phyloP scores from a whole-genome alignment of 2,888 invertebrate species.

The Ectemnius cavifrons region DNA sequence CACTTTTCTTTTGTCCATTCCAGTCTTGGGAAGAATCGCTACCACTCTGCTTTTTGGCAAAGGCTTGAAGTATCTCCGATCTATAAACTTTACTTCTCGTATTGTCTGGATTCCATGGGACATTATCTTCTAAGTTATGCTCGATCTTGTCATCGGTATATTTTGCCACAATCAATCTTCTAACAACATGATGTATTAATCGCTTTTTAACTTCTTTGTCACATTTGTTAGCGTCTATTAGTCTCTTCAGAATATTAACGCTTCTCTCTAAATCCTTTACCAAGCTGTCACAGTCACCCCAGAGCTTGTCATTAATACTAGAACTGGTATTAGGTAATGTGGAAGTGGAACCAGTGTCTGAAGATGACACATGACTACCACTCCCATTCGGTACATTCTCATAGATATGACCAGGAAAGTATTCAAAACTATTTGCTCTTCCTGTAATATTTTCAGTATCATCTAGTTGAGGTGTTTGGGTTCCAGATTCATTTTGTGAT shows the following conservation, averaged over 20 bases:
- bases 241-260: conserved; percentile 81
- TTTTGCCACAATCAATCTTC: conserved; percentile 81
- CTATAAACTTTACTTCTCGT: conserved; percentile 73
- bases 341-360: conserved; percentile 73
- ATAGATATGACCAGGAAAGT: conserved; percentile 80
- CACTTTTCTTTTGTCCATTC: conserved; percentile 62
- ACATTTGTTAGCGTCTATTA: conserved; percentile 82
- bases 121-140: conserved; percentile 73
- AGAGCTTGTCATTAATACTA: conserved; percentile 74
- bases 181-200: conserved; percentile 83
- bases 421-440: conserved; percentile 86
- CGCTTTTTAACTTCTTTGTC: conserved; percentile 82
- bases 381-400: conserved; percentile 78
- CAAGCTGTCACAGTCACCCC: conserved; percentile 77
- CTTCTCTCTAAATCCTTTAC: conserved; percentile 83
- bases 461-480: conserved; percentile 61
- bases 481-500: conserved; percentile 62
- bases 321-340: conserved; percentile 76
- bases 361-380: conserved; percentile 69
- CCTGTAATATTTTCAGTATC: conserved; percentile 76
- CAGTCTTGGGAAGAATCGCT: conserved; percentile 73
- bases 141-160: conserved; percentile 81
- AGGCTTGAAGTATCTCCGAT: conserved; percentile 71
- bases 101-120: conserved; percentile 77
- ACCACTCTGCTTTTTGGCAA: conserved; percentile 70